Evolutionary conservation across 2,113 vertebrate genomes (phyloP).

Genomic region (Heliornis fulica): DNA sequence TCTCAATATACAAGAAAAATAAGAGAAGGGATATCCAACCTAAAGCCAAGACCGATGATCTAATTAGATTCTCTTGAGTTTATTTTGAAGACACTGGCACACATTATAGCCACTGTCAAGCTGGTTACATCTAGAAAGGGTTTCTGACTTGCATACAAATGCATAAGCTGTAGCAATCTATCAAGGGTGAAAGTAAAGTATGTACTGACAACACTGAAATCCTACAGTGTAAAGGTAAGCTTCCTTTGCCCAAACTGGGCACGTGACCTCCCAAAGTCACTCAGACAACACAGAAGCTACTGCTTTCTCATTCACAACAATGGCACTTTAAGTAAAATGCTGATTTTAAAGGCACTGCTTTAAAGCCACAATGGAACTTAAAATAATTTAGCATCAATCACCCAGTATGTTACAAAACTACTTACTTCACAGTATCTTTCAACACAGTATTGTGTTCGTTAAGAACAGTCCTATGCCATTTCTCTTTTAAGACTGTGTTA

Average conservation of each 20-base stretch:
- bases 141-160: background rate
- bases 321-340: background rate
- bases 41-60: background rate
- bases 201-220: background rate
- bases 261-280: background rate
- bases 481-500: background rate
- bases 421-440: background rate
- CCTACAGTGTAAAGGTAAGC: background rate
- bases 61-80: background rate
- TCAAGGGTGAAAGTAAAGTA: background rate
- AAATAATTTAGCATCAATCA: background rate
- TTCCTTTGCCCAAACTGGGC: background rate
- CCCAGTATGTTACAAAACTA: background rate
- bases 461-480: background rate
- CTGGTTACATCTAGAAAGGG: background rate
- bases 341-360: background rate
- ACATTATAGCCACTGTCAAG: background rate
- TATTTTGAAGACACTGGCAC: background rate
- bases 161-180: background rate
- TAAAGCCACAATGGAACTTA: background rate
- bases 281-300: background rate
- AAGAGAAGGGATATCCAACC: background rate
- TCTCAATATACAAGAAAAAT: background rate
- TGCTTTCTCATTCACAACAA: background rate
- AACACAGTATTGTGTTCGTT: background rate